Percentiles rank a stretch among this genome's conserved stretches.
These are phyloP conservation scores for Hecatera dysodea DNA, from an alignment of 2,888 invertebrate species.

Conservation along the genomic window DNA sequence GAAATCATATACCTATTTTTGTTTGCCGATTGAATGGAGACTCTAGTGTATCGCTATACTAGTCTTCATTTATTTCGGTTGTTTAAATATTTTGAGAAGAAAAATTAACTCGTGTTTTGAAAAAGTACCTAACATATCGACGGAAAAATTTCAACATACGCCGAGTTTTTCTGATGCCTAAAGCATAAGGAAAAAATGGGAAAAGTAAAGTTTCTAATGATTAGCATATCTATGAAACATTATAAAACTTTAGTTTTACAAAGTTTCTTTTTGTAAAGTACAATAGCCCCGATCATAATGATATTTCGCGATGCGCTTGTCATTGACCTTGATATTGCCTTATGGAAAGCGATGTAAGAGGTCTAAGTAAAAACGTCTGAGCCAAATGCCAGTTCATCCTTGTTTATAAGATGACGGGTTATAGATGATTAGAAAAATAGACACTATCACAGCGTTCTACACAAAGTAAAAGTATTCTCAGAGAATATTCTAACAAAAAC, in stretches of 20 bases:
- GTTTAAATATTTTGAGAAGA: background rate
- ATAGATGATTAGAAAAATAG: background rate
- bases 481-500: too few relatives aligned
- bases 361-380: background rate
- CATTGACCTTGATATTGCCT: background rate
- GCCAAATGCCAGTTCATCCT: background rate
- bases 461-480: background rate
- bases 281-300: background rate
- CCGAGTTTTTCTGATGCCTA: background rate
- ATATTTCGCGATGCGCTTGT: background rate
- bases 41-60: background rate
- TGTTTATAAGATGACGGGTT: background rate
- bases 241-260: background rate
- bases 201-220: background rate
- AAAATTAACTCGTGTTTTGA: too few relatives aligned
- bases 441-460: background rate
- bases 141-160: background rate
- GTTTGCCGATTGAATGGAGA: slow-evolving; percentile 11
- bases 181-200: background rate
- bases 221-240: background rate
- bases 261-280: background rate
- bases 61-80: background rate
- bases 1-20: background rate
- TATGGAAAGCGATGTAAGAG: background rate
- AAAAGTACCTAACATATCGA: background rate